These are phyloP conservation scores for Melanotaenia maccullochi DNA, from an alignment of 2,797 vertebrate genomes.

Conservation along the genomic window DNA sequence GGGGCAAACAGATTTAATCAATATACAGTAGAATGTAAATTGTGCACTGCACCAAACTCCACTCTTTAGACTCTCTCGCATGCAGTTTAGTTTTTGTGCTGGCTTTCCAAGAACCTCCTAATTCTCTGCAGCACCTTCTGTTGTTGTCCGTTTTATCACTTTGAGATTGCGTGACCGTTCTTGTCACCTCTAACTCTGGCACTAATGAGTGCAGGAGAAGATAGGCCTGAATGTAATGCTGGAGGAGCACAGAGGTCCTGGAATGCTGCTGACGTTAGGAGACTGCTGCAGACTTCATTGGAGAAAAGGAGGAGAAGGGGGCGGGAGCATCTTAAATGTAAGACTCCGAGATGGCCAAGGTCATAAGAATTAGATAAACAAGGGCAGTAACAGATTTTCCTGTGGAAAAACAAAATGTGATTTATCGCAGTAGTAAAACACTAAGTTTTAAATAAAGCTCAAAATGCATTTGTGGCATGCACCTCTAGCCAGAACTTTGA, in stretches of 20 bases:
- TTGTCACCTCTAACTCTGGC: slow-evolving; percentile 78
- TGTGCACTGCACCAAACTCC: slow-evolving; percentile 81
- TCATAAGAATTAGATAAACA: slow-evolving; percentile 76
- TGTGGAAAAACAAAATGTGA: slow-evolving; percentile 58
- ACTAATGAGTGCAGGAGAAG: slow-evolving; percentile 78
- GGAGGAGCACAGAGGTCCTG: slow-evolving; percentile 76
- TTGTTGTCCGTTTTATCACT: slow-evolving; percentile 73
- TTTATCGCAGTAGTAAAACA: slow-evolving; percentile 23
- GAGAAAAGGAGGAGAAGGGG: slow-evolving; percentile 58
- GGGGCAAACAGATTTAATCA: slow-evolving; percentile 76
- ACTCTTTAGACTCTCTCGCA: slow-evolving; percentile 63
- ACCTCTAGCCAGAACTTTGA: slow-evolving; percentile 17
- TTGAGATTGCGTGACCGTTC: slow-evolving; percentile 74
- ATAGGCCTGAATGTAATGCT: slow-evolving; percentile 73
- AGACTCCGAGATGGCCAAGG: slow-evolving; percentile 76
- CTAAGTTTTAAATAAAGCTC: slow-evolving; percentile 12
- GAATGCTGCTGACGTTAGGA: slow-evolving; percentile 80
- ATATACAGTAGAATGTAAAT: slow-evolving; percentile 82
- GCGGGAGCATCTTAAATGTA: slow-evolving; percentile 62
- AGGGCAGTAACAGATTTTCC: slow-evolving; percentile 56
- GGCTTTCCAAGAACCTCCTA: slow-evolving; percentile 45
- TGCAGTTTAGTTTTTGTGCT: slow-evolving; percentile 51
- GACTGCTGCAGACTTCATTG: slow-evolving; percentile 69
- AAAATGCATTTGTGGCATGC: neutral
- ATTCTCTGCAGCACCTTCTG: slow-evolving; percentile 66